Base-by-base conservation (phyloP, 2,797 vertebrate species). In the Sebastes vulpes region DNA sequence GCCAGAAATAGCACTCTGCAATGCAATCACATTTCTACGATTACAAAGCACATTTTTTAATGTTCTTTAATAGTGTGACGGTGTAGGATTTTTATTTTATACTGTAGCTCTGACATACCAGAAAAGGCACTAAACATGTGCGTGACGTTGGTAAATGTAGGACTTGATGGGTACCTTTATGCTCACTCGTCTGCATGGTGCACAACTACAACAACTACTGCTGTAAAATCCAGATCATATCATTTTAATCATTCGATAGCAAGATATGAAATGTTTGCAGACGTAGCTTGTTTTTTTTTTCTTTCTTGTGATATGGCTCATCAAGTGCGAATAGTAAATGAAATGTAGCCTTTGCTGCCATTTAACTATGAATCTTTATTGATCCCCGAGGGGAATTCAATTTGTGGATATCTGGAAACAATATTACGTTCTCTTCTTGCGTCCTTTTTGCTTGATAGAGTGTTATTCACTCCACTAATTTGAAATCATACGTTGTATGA, bases 341-440 rank as follows among this genome's bases (percentile, higher is more conserved):
- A 86, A 84, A 84, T 85, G 58, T 72, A 68, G 77, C 83, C 64
- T 79, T 72, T 58, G 77, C 60, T 77, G 72, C 72, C 79, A 71
- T 90, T 89, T 89, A 86, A 85, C 58, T 67, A 20, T 28, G 77
- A 58, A 65, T 78, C 66, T 56, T 56, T 86, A 87, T 92, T 86
- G 82, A 88, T 87, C 83, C 87, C 87, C 3, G 63, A 82, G 84
- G 90, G 89, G 84, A 75, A 90, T 82, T 88, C 73, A 76, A 83
- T 89, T 76, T 82, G 71, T 28, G 59, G 61, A 58, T 58, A 6
- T 66, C 79, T 70, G 56, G 69, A 70, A 79, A 79, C 72, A 31
- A 32, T 46, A 65, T 50, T 57, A 50, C 46, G 26, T 66, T 74
- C 31, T 70, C 28, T 20, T 38, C 52, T 66, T 29, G 35, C 35